Base-by-base conservation (phyloP, 2,888 invertebrate species). In the Orchesellides sinensis region DNA sequence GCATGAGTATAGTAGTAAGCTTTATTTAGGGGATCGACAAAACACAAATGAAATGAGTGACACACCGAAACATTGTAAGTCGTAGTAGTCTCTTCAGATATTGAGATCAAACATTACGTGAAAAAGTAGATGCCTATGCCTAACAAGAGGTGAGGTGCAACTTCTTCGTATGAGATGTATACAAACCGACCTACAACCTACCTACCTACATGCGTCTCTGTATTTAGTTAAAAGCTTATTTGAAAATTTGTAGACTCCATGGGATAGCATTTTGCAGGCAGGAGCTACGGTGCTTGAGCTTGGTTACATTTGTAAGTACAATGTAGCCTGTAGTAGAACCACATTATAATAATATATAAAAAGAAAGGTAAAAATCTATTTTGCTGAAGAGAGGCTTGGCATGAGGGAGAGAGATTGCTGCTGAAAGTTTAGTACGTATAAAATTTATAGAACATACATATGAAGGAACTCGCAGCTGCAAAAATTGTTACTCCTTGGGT, bases 201-300 rank as follows among this genome's bases (percentile, higher is more conserved):
- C n/a, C n/a, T n/a, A n/a, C n/a, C n/a, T n/a, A n/a, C n/a, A n/a
- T n/a, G n/a, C n/a, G n/a, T n/a, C n/a, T n/a, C n/a, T n/a, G n/a
- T n/a, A n/a, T n/a, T n/a, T n/a, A n/a, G n/a, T n/a, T 17, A 47
- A 47, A n/a, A 47, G n/a, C 8, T 47, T 47, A 17, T 47, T 12
- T 47, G 47, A 52, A 52, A 6, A 6, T 19, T 35, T 35, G 5
- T 35, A 35, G 35, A 35, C 12, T 35, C 6, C 35, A 35, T 35
- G 12, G 23, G 52, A 52, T 3, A 23, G 23, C 52, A 35, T 21
- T 52, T 52, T 21, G 21, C 21, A 52, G 52, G 21, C 23, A 17
- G 52, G 52, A 52, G 52, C 21, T 52, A 52, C 52, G 52, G 52
- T 52, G 52, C 3, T n/a, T 47, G 47, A 47, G 52, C 21, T 17